Percentiles rank a stretch among this genome's conserved stretches.
Evolutionary conservation across 2,113 vertebrate genomes (phyloP).

Genomic region (Thunnus thynnus): DNA sequence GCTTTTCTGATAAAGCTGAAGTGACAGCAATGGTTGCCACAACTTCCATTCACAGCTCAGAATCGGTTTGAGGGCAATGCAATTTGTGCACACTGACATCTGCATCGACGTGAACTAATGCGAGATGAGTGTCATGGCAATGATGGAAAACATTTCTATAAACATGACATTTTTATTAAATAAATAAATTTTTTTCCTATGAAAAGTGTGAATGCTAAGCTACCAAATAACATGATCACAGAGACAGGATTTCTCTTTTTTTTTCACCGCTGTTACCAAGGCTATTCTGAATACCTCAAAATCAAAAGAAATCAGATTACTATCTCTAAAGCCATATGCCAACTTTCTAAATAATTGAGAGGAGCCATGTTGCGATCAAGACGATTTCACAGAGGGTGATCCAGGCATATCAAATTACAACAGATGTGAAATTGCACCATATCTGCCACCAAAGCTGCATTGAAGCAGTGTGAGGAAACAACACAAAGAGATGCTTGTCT

Average conservation of each 20-base stretch:
- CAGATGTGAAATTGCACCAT: constrained; percentile 82
- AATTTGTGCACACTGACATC: constrained; percentile 81
- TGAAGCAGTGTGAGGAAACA: constrained; percentile 70
- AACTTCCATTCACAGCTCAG: constrained; percentile 80
- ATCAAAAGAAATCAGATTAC: constrained; percentile 77
- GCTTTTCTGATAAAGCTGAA: constrained; percentile 75
- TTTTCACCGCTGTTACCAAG: constrained; percentile 25
- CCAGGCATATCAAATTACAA: constrained; percentile 81
- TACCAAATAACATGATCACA: constrained; percentile 57
- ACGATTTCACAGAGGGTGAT: constrained; percentile 81
- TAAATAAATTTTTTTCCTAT: constrained; percentile 43
- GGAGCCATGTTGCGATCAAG: constrained; percentile 81
- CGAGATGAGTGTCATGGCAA: constrained; percentile 75
- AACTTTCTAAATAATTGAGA: constrained; percentile 83
- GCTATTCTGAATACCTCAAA: constrained; percentile 63
- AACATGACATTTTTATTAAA: constrained; percentile 75
- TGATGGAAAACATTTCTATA: constrained; percentile 73
- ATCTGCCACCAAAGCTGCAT: constrained; percentile 74
- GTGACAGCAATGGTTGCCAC: constrained; percentile 81
- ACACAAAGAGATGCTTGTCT: constrained; percentile 83
- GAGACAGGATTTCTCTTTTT: constrained; percentile 10
- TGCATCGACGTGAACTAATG: constrained; percentile 83
- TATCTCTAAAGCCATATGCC: constrained; percentile 79
- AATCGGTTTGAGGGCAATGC: constrained; percentile 80
- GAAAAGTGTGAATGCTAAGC: constrained; percentile 35